A percentile compares a stretch with the other conserved stretches of the same genome.
These are phyloP conservation scores for Apeltes quadracus DNA, from an alignment of 2,113 vertebrate genomes.

Conservation along the genomic window DNA sequence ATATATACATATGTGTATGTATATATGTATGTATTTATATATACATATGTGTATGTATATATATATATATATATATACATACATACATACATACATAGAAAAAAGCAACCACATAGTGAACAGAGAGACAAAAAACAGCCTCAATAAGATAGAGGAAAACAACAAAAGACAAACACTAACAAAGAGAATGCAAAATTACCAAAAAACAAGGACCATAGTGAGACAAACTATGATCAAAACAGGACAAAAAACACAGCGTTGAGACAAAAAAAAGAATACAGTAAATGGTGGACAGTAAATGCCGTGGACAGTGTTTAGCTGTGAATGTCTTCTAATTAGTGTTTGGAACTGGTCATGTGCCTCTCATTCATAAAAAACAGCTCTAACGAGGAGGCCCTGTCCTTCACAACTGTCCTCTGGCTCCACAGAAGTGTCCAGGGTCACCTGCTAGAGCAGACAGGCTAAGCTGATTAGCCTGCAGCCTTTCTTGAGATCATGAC, in stretches of 20 bases:
- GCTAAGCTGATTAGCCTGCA: conserved; percentile 73
- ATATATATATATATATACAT: no score
- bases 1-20: background rate
- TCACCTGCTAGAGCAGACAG: conserved; percentile 67
- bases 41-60: background rate
- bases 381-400: conserved; percentile 41
- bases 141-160: no score
- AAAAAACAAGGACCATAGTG: background rate
- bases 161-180: background rate
- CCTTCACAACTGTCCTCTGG: conserved; percentile 55
- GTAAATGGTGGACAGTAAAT: background rate
- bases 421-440: conserved; percentile 34
- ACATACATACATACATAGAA: no score
- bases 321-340: conserved; percentile 25
- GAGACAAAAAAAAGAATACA: background rate
- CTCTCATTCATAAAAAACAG: conserved; percentile 27
- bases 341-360: background rate
- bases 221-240: background rate
- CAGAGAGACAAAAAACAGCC: background rate
- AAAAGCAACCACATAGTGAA: no score
- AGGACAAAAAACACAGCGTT: background rate
- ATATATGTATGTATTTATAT: background rate
- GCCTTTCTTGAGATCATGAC: conserved; percentile 66
- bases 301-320: background rate
- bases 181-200: background rate